These are phyloP conservation scores for Melanostigma gelatinosum DNA, from an alignment of 2,113 vertebrate genomes.

Conservation along the genomic window DNA sequence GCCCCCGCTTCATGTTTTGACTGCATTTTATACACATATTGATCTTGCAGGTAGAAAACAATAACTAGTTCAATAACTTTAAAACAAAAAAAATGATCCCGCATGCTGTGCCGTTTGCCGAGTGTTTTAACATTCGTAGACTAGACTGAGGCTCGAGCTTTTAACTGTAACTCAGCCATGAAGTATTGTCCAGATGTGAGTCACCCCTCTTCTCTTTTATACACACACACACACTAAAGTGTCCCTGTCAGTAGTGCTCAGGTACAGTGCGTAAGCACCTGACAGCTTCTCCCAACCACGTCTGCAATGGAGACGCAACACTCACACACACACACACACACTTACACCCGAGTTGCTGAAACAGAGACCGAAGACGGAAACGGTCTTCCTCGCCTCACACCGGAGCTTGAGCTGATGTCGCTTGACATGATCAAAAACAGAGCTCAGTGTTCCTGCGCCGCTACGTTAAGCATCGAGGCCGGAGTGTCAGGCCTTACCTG, in stretches of 20 bases:
- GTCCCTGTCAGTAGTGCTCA: conserved; percentile 60
- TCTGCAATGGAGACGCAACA: conserved; percentile 43
- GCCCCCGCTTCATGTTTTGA: neutral
- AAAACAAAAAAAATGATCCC: neutral
- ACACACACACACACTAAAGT: conserved; percentile 45
- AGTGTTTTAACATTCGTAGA: neutral
- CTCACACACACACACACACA: neutral
- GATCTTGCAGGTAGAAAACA: neutral
- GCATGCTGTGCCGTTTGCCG: neutral
- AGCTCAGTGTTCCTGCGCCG: conserved; percentile 60
- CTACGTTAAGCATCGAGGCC: conserved; percentile 68
- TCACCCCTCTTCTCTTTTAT: conserved; percentile 49
- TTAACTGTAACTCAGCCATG: conserved; percentile 19
- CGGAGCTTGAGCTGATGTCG: conserved; percentile 77
- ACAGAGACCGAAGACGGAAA: conserved; percentile 49
- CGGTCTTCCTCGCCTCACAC: conserved; percentile 19
- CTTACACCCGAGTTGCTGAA: conserved; percentile 53
- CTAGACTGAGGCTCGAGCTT: neutral
- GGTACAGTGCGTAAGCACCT: conserved; percentile 36
- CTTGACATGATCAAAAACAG: conserved; percentile 80
- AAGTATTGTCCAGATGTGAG: conserved; percentile 48
- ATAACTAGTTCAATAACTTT: neutral
- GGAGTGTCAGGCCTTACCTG: conserved; percentile 76
- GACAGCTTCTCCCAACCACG: conserved; percentile 65
- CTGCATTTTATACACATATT: neutral